A percentile compares a stretch with the other conserved stretches of the same genome.
Evolutionary conservation across 1,140 invertebrate genomes (phyloP).

Genomic region (Mesaphorura yosii): DNA sequence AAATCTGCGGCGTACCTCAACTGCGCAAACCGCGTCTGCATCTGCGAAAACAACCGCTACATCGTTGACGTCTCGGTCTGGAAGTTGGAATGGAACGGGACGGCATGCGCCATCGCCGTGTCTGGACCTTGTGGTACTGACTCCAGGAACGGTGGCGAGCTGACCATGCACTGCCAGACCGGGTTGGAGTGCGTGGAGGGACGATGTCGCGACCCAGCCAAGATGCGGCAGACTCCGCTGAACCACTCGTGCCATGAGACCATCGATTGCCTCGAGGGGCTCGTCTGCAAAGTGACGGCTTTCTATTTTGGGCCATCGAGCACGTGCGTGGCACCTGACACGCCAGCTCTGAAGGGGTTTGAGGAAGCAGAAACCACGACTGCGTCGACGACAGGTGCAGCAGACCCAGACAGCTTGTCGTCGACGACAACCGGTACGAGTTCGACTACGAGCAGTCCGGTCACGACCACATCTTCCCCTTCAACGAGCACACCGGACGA

Average conservation of each 20-base stretch:
- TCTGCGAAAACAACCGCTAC: neutral
- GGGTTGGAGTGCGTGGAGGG: neutral
- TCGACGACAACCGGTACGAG: too few species aligned
- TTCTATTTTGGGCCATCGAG: neutral
- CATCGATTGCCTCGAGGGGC: conserved; percentile 1
- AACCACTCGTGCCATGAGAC: conserved; percentile 1
- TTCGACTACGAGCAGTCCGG: too few species aligned
- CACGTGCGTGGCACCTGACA: neutral
- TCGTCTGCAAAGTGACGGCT: neutral
- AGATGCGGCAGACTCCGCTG: neutral
- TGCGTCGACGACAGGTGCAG: too few species aligned
- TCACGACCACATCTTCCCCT: too few species aligned
- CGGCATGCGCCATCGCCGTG: neutral
- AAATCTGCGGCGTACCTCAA: neutral
- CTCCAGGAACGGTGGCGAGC: neutral
- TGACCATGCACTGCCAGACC: neutral
- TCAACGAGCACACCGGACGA: too few species aligned
- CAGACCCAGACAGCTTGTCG: too few species aligned
- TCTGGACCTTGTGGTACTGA: neutral
- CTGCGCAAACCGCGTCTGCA: neutral
- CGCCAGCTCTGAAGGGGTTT: neutral
- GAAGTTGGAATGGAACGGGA: neutral
- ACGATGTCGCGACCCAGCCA: neutral
- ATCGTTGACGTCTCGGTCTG: neutral
- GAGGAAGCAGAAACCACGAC: too few species aligned